phyloP scores from a whole-genome alignment of 1,140 invertebrate species.

The Heliconius hewitsoni region DNA sequence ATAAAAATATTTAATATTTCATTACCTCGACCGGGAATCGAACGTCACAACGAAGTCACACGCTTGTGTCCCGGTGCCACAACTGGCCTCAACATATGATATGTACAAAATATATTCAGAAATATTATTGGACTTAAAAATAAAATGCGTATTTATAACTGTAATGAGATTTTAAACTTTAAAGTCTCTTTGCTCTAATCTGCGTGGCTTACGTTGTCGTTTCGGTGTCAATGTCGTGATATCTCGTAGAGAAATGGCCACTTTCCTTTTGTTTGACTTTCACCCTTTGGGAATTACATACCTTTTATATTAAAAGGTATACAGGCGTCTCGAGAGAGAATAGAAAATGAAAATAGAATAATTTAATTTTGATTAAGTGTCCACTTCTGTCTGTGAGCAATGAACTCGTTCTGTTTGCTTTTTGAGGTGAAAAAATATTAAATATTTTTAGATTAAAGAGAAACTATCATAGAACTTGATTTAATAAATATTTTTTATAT shows the following conservation, averaged over 20 bases:
- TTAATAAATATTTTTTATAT: no score
- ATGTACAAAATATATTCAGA: no score
- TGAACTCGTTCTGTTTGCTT: neutral
- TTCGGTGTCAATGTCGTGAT: slow-evolving; percentile 8
- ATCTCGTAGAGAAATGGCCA: slow-evolving; percentile 11
- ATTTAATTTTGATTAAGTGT: neutral
- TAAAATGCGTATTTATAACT: neutral
- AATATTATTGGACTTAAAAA: no score
- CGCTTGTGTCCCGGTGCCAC: no score
- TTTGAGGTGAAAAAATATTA: neutral
- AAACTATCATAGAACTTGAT: no score
- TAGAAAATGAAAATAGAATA: slow-evolving; percentile 19
- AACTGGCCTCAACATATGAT: no score
- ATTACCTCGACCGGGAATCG: no score
- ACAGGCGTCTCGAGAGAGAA: slow-evolving; percentile 2
- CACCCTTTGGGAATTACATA: slow-evolving; percentile 23
- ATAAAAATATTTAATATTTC: no score
- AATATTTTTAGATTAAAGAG: no score
- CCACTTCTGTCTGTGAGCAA: neutral
- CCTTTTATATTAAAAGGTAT: slow-evolving; percentile 6
- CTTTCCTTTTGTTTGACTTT: slow-evolving; percentile 20
- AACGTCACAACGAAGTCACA: no score
- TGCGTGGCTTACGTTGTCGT: neutral
- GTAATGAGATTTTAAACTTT: neutral
- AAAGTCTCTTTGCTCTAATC: neutral